Evolutionary conservation across 2,113 vertebrate species (phyloP).

Genomic region (Smithornis capensis): DNA sequence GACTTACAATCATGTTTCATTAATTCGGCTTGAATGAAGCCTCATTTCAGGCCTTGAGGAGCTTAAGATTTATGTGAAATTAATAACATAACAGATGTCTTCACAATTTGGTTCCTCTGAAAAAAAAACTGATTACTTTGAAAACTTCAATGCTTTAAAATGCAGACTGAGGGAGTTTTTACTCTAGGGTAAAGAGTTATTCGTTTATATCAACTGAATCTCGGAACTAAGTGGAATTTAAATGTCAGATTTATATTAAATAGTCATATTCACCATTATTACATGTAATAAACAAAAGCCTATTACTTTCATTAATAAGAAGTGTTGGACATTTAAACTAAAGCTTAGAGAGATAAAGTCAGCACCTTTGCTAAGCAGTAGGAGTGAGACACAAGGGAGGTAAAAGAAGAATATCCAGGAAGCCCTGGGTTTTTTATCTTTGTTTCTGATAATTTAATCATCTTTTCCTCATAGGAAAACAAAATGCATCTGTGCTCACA

Average conservation of each 20-base stretch:
- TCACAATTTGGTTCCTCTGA: conserved; percentile 86
- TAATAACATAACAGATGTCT: conserved; percentile 99
- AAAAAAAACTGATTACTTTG: conserved; percentile 85
- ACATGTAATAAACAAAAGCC: conserved; percentile 81
- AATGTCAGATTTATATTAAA: conserved; percentile 91
- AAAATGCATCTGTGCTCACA: conserved; percentile 82
- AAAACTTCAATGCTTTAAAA: conserved; percentile 84
- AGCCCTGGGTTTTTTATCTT: conserved; percentile 59
- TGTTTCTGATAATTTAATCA: conserved; percentile 86
- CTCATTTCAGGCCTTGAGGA: conserved; percentile 94
- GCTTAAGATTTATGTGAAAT: conserved; percentile 99
- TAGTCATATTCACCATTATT: conserved; percentile 82
- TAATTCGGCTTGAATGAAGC: conserved; percentile 97
- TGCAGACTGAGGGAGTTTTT: conserved; percentile 75
- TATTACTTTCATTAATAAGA: conserved; percentile 78
- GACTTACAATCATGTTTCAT: conserved; percentile 98
- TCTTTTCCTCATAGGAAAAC: conserved; percentile 78
- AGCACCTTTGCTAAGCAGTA: conserved; percentile 67
- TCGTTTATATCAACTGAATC: conserved; percentile 77
- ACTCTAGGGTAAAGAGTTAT: conserved; percentile 77
- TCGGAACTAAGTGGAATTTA: conserved; percentile 86
- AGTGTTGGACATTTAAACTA: conserved; percentile 79
- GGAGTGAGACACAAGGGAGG: conserved; percentile 56
- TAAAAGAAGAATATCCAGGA: conserved; percentile 62
- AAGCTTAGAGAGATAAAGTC: conserved; percentile 69